These are phyloP conservation scores for Pachydiplax longipennis DNA, from an alignment of 2,888 invertebrate species.

Conservation along the genomic window DNA sequence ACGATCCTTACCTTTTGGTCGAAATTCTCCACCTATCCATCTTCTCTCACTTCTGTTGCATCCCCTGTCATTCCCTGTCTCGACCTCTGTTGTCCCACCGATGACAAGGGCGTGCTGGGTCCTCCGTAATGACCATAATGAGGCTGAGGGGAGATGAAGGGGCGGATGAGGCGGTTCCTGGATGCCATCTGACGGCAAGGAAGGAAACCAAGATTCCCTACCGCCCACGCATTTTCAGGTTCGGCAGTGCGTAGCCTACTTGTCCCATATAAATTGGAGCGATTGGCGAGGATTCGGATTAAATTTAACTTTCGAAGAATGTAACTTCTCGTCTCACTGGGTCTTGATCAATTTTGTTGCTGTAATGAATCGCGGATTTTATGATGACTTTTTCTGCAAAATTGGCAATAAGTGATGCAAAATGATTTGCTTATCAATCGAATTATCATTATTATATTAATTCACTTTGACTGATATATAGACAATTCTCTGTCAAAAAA, in stretches of 20 bases:
- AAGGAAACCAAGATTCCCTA: background rate
- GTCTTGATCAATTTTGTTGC: too few relatives aligned
- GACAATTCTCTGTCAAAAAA: too few relatives aligned
- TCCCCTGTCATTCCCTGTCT: background rate
- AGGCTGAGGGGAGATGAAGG: background rate
- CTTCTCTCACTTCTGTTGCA: background rate
- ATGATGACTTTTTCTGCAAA: too few relatives aligned
- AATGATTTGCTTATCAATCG: too few relatives aligned
- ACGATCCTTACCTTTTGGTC: background rate
- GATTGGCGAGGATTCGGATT: too few relatives aligned
- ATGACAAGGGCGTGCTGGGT: conserved; percentile 21
- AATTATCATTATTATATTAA: too few relatives aligned
- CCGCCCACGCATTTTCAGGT: background rate
- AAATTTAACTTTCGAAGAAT: too few relatives aligned
- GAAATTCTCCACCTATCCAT: background rate
- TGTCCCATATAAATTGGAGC: background rate
- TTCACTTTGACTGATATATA: too few relatives aligned
- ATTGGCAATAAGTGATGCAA: too few relatives aligned
- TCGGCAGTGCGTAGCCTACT: background rate
- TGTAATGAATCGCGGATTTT: too few relatives aligned
- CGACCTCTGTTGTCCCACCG: background rate
- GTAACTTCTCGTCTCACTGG: too few relatives aligned
- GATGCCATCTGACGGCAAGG: conserved; percentile 25
- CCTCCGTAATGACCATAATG: conserved; percentile 16
- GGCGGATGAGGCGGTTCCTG: background rate